Evolutionary conservation across 2,888 invertebrate species (phyloP).

Genomic region (Sicus ferrugineus): DNA sequence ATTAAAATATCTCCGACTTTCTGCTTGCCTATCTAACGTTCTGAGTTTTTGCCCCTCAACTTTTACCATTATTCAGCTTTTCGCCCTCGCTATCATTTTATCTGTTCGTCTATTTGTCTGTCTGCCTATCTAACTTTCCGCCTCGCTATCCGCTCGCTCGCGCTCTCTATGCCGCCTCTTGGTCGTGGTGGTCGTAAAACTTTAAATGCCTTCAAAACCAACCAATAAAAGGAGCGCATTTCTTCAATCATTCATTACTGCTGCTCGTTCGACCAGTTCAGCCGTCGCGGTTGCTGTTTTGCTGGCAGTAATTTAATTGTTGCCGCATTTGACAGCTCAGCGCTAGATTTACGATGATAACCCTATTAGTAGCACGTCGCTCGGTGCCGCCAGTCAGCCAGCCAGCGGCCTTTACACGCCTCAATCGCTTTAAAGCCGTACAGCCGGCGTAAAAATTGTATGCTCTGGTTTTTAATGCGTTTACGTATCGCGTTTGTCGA

Average conservation of each 20-base stretch:
- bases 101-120: background rate
- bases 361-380: slow-evolving; percentile 26
- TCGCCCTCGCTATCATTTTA: background rate
- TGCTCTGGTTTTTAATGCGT: background rate
- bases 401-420: background rate
- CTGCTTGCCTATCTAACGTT: too few relatives aligned
- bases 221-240: slow-evolving; percentile 21
- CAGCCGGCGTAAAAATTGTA: background rate
- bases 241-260: slow-evolving; percentile 1
- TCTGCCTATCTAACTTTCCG: background rate
- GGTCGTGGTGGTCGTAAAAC: slow-evolving; percentile 19
- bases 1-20: too few relatives aligned
- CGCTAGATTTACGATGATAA: slow-evolving; percentile 32
- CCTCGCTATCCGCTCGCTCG: too few relatives aligned
- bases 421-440: background rate
- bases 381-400: background rate
- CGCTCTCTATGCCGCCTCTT: too few relatives aligned
- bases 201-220: slow-evolving; percentile 14
- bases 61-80: too few relatives aligned
- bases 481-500: background rate
- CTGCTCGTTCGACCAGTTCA: slow-evolving; percentile 14
- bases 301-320: slow-evolving; percentile 13
- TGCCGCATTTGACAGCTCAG: slow-evolving; percentile 26
- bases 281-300: background rate
- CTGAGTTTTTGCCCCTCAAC: too few relatives aligned